A percentile compares a stretch with the other conserved stretches of the same genome.
Conservation (phyloP, 2,888 invertebrate genomes). For the Hydrotaea diabolus region DNA sequence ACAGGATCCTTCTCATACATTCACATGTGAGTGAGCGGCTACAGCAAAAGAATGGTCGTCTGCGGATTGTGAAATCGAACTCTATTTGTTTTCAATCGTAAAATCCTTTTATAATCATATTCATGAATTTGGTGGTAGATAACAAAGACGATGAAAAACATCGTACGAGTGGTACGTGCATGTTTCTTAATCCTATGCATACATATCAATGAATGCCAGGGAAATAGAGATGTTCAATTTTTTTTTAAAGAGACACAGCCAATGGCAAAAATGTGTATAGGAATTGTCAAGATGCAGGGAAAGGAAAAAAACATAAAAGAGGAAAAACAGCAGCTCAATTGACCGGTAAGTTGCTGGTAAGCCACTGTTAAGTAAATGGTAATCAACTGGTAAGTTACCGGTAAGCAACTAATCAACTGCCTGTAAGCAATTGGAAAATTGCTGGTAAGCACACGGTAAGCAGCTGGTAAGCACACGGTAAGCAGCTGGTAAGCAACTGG, state of each 20-base stretch:
- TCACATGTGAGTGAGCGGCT: not conserved
- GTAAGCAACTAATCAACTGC: too few species aligned
- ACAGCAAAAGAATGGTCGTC: not conserved
- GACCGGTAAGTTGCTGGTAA: too few species aligned
- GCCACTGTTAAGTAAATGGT: too few species aligned
- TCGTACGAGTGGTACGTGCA: not conserved
- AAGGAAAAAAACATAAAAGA: too few species aligned
- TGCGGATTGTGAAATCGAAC: not conserved
- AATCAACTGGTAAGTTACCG: too few species aligned
- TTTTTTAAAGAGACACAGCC: not conserved
- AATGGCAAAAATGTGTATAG: too few species aligned
- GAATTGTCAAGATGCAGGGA: too few species aligned
- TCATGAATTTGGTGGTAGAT: conserved; percentile 29
- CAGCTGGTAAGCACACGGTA: too few species aligned
- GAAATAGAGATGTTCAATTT: not conserved
- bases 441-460: too few species aligned
- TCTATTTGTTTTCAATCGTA: conserved; percentile 34
- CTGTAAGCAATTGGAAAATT: too few species aligned
- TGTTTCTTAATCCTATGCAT: not conserved
- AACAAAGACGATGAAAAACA: not conserved
- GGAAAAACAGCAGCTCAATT: too few species aligned
- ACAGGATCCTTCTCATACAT: not conserved
- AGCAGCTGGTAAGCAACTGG: too few species aligned
- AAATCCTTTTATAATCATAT: conserved; percentile 49
- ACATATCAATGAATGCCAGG: not conserved